Percentiles rank a stretch among this genome's conserved stretches.
Conservation (phyloP, 2,113 vertebrate genomes). For the Dunckerocampus dactyliophorus region DNA sequence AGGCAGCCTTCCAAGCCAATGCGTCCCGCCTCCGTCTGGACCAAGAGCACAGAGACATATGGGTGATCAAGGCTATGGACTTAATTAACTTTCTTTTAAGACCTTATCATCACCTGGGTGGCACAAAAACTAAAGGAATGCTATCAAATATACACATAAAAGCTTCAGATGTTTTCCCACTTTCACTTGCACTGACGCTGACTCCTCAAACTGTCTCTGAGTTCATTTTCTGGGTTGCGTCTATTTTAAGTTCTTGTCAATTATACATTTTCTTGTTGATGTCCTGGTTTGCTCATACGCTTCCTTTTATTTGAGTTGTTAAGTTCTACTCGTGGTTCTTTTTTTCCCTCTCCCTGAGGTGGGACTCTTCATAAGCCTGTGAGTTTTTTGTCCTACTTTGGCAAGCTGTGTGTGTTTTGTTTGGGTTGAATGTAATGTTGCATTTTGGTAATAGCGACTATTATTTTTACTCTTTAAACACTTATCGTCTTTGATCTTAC, state of each 20-base stretch:
- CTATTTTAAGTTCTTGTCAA: slow-evolving; percentile 62
- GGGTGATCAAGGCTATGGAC: too few relatives aligned
- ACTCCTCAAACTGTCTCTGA: slow-evolving; percentile 24
- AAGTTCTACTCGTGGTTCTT: slow-evolving; percentile 20
- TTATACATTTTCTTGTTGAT: slow-evolving; percentile 54
- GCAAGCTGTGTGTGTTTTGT: slow-evolving; percentile 14
- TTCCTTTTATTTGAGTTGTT: slow-evolving; percentile 24
- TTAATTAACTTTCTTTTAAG: too few relatives aligned
- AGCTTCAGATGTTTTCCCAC: background rate
- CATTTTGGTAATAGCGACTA: background rate
- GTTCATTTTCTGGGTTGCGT: slow-evolving; percentile 51
- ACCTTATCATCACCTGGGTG: too few relatives aligned
- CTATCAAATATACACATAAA: slow-evolving; percentile 10
- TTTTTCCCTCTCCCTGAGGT: slow-evolving; percentile 13
- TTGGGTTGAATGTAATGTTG: slow-evolving; percentile 11
- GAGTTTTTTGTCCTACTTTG: slow-evolving; percentile 15
- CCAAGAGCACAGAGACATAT: slow-evolving; percentile 41
- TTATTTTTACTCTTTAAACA: background rate
- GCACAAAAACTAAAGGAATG: background rate
- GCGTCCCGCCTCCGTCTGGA: slow-evolving; percentile 95
- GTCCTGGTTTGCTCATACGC: slow-evolving; percentile 28
- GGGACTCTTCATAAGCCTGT: slow-evolving; percentile 22
- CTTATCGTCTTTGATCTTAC: background rate
- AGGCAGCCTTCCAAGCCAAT: slow-evolving; percentile 97
- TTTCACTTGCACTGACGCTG: slow-evolving; percentile 6